phyloP scores from a whole-genome alignment of 2,113 vertebrate species.

The Clarias magur region DNA sequence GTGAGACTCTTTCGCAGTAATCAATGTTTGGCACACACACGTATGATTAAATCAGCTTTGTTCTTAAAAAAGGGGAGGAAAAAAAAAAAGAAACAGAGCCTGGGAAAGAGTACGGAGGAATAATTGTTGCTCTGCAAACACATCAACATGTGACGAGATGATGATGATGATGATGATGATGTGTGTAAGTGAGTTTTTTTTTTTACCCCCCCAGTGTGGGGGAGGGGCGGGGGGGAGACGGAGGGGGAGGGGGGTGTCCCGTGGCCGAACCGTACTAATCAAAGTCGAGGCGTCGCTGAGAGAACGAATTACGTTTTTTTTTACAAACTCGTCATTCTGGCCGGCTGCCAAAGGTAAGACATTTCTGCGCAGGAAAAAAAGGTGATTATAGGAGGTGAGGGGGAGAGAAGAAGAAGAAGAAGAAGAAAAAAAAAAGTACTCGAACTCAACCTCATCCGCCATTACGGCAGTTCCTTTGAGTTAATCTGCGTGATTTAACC shows the following conservation, averaged over 20 bases:
- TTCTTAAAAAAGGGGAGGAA: slow-evolving; percentile 59
- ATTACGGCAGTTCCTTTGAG: slow-evolving; percentile 45
- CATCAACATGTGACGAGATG: slow-evolving; percentile 60
- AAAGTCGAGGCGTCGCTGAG: slow-evolving; percentile 51
- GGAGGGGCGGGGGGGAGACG: slow-evolving; percentile 53
- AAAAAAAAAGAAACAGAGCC: slow-evolving; percentile 32
- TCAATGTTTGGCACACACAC: slow-evolving; percentile 66
- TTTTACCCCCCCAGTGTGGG: background rate
- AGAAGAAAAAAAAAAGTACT: too few species aligned
- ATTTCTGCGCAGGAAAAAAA: background rate
- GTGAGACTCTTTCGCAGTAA: slow-evolving; percentile 58
- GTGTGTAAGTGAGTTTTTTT: slow-evolving; percentile 56
- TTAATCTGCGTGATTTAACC: slow-evolving; percentile 40
- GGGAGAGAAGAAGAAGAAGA: too few species aligned
- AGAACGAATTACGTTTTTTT: slow-evolving; percentile 54
- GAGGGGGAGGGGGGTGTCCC: slow-evolving; percentile 56
- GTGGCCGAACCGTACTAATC: slow-evolving; percentile 65
- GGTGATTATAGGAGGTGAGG: background rate
- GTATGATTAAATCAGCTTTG: slow-evolving; percentile 68
- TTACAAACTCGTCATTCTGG: slow-evolving; percentile 30
- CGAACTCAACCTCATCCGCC: slow-evolving; percentile 27
- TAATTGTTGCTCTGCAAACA: slow-evolving; percentile 67
- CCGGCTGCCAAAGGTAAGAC: background rate
- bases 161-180: slow-evolving; percentile 32
- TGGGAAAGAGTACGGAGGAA: slow-evolving; percentile 51